phyloP scores from a whole-genome alignment of 2,888 invertebrate species.

The Cantharis flavilabris region DNA sequence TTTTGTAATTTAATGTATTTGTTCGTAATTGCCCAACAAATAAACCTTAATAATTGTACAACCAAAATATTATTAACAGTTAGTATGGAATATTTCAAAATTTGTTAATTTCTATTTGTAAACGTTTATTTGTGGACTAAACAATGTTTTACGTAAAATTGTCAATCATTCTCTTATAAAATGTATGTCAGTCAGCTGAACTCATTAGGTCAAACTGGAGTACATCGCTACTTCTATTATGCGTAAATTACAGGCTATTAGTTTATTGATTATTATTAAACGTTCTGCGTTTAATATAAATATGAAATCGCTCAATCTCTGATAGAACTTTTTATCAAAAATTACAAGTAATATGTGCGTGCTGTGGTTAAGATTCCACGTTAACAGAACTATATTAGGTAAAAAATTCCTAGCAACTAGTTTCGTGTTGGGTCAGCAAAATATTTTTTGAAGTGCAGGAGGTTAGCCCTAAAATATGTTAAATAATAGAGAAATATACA shows the following conservation, averaged over 20 bases:
- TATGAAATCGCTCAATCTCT: not conserved
- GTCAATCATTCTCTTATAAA: not conserved
- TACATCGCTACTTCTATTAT: not conserved
- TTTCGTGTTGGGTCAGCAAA: no score
- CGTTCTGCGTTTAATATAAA: not conserved
- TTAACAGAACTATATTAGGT: no score
- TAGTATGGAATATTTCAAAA: not conserved
- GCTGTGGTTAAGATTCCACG: no score
- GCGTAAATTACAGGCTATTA: not conserved
- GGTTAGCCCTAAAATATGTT: no score
- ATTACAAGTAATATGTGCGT: no score
- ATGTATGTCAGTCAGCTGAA: not conserved
- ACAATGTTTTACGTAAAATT: not conserved
- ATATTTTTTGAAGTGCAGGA: no score
- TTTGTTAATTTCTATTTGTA: not conserved
- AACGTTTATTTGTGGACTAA: not conserved
- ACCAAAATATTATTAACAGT: not conserved
- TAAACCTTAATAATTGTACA: not conserved
- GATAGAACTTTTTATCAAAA: no score
- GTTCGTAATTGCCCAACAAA: not conserved
- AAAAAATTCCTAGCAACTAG: no score
- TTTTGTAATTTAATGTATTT: not conserved
- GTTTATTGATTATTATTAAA: not conserved
- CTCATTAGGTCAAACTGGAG: not conserved
- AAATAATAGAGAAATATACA: no score